These are phyloP conservation scores for Tanypteryx hageni DNA, from an alignment of 2,888 invertebrate genomes.

Conservation along the genomic window DNA sequence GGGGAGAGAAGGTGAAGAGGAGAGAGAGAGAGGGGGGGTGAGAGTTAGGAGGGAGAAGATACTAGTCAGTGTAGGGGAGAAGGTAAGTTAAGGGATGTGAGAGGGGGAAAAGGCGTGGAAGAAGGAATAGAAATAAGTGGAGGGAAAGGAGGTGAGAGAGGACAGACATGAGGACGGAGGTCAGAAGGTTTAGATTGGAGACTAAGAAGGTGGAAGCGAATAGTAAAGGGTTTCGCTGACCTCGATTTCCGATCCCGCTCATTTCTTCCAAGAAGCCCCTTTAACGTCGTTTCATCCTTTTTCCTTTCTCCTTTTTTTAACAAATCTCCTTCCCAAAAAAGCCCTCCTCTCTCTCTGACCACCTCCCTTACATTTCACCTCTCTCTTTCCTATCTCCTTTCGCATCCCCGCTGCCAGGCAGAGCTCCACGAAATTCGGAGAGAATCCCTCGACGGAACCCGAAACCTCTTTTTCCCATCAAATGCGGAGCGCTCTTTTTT, in stretches of 20 bases:
- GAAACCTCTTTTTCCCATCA: neutral
- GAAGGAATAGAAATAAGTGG: neutral
- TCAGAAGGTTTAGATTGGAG: neutral
- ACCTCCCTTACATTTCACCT: neutral
- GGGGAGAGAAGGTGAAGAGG: neutral
- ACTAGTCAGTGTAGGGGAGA: neutral
- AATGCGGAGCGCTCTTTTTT: neutral
- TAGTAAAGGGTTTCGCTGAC: neutral
- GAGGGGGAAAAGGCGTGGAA: neutral
- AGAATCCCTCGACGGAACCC: neutral
- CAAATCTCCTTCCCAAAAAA: neutral
- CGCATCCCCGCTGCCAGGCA: neutral
- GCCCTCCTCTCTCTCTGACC: neutral
- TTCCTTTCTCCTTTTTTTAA: neutral
- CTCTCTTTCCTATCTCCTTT: neutral
- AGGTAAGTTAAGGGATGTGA: neutral
- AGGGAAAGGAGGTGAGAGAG: neutral
- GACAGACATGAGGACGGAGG: neutral
- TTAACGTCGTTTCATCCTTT: neutral
- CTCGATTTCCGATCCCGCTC: neutral
- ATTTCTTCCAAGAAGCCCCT: constrained; percentile 4
- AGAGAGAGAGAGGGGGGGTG: neutral
- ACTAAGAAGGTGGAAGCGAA: neutral
- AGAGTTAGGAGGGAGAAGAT: neutral
- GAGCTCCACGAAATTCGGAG: neutral